These are phyloP conservation scores for Euwallacea similis DNA, from an alignment of 1,140 invertebrate species.

Conservation along the genomic window DNA sequence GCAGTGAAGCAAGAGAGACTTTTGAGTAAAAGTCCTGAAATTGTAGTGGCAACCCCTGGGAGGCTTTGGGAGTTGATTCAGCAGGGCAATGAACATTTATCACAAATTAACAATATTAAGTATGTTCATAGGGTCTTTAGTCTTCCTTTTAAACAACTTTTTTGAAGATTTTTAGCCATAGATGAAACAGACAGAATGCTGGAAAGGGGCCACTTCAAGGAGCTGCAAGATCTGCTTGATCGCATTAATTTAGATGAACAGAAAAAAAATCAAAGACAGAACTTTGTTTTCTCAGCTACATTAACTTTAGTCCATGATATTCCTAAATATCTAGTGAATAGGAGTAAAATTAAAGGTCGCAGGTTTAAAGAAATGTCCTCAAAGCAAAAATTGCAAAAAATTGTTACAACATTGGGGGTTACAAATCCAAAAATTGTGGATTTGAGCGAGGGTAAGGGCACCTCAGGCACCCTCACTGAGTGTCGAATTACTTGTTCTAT, in stretches of 20 bases:
- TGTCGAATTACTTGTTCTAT: slow-evolving; percentile 74
- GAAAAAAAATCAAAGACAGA: slow-evolving; percentile 72
- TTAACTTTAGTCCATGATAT: slow-evolving; percentile 86
- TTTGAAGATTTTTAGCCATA: slow-evolving; percentile 77
- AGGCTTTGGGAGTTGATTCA: slow-evolving; percentile 90
- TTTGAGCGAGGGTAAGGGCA: slow-evolving; percentile 74
- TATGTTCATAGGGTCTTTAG: slow-evolving; percentile 46
- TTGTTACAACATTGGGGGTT: slow-evolving; percentile 77
- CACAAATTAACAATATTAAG: slow-evolving; percentile 70
- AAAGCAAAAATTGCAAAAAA: slow-evolving; percentile 70
- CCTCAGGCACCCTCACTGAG: slow-evolving; percentile 81
- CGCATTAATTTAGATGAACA: slow-evolving; percentile 72
- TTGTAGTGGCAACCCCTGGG: slow-evolving; percentile 95
- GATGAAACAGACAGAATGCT: slow-evolving; percentile 99
- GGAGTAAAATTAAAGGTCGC: slow-evolving; percentile 58
- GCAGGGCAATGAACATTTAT: slow-evolving; percentile 75
- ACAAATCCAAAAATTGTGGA: slow-evolving; percentile 92
- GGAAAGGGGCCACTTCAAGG: slow-evolving; percentile 94
- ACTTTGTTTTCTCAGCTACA: slow-evolving; percentile 97
- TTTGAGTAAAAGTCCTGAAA: slow-evolving; percentile 80
- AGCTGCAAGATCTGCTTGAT: slow-evolving; percentile 81
- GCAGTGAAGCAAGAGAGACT: slow-evolving; percentile 89
- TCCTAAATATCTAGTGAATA: slow-evolving; percentile 73
- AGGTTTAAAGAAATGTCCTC: slow-evolving; percentile 69
- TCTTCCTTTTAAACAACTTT: neutral